phyloP scores from a whole-genome alignment of 2,888 invertebrate genomes.

The Acanthococcus lagerstroemiae region DNA sequence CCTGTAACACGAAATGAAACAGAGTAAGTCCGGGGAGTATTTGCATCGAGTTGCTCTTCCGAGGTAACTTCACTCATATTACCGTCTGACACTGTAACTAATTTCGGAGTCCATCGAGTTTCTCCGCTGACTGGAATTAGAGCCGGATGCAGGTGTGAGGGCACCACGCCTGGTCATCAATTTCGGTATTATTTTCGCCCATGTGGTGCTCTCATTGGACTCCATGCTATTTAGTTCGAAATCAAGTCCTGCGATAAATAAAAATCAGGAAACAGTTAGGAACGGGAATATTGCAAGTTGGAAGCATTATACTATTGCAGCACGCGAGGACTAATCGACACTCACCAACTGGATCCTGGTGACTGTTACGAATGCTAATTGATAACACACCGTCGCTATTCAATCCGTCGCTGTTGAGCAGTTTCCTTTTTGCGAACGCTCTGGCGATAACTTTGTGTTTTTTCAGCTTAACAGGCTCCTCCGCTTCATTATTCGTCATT shows the following conservation, averaged over 20 bases:
- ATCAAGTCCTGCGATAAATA: constrained; percentile 49
- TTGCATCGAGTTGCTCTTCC: no score
- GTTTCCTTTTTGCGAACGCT: constrained; percentile 77
- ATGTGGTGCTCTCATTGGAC: constrained; percentile 77
- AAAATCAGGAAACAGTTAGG: not conserved
- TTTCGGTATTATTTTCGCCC: constrained; percentile 82
- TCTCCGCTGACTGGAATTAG: constrained; percentile 47
- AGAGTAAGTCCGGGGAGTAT: no score
- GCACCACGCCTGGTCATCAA: constrained; percentile 76
- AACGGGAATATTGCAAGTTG: not conserved
- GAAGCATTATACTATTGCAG: no score
- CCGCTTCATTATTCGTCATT: constrained; percentile 59
- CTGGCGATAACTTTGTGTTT: constrained; percentile 87
- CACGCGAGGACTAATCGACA: constrained; percentile 22
- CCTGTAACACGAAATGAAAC: constrained; percentile 41
- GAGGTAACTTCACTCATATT: no score
- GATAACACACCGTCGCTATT: constrained; percentile 72
- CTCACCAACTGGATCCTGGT: constrained; percentile 75
- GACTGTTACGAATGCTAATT: constrained; percentile 73
- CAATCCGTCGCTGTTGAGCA: constrained; percentile 66
- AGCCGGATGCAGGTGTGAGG: constrained; percentile 52
- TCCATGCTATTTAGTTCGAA: constrained; percentile 60
- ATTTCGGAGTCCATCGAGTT: constrained; percentile 51
- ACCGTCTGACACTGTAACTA: constrained; percentile 40
- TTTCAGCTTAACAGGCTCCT: constrained; percentile 60